A percentile compares a stretch with the other conserved stretches of the same genome.
phyloP scores from a whole-genome alignment of 2,113 vertebrate species.

The Pseudorasbora parva region DNA sequence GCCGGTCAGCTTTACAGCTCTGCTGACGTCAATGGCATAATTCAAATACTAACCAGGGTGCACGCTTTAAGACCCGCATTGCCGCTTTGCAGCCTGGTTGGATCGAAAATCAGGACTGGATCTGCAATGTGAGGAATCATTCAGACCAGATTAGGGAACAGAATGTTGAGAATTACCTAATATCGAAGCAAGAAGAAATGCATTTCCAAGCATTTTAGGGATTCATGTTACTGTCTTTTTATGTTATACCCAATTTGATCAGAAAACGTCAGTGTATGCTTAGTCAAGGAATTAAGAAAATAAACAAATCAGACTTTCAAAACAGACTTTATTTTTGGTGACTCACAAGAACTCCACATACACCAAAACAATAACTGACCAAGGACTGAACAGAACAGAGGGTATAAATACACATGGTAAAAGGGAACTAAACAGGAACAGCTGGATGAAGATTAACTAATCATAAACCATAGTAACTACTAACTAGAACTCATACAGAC shows the following conservation, averaged over 20 bases:
- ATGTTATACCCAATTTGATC: neutral
- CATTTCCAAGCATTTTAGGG: neutral
- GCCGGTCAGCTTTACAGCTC: slow-evolving; percentile 93
- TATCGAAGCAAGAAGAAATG: neutral
- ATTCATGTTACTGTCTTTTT: neutral
- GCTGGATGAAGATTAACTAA: too few species aligned
- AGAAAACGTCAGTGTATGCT: neutral
- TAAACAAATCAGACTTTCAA: too few species aligned
- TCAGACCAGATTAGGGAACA: slow-evolving; percentile 4
- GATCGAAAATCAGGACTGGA: slow-evolving; percentile 82
- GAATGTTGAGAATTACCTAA: neutral
- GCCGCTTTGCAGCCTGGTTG: slow-evolving; percentile 70
- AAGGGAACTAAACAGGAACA: too few species aligned
- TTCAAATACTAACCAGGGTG: slow-evolving; percentile 97
- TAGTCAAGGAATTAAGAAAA: too few species aligned
- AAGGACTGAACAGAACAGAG: too few species aligned
- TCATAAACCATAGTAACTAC: too few species aligned
- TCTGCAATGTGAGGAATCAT: slow-evolving; percentile 69
- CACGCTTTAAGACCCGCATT: slow-evolving; percentile 85
- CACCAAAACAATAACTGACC: too few species aligned
- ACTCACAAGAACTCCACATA: too few species aligned
- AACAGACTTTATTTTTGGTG: too few species aligned
- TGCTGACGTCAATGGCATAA: slow-evolving; percentile 99
- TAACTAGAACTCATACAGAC: too few species aligned
- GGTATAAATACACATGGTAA: too few species aligned